Percentiles rank a stretch among this genome's conserved stretches.
Evolutionary conservation across 2,888 invertebrate species (phyloP).

Genomic region (Trachelus troglodyta): DNA sequence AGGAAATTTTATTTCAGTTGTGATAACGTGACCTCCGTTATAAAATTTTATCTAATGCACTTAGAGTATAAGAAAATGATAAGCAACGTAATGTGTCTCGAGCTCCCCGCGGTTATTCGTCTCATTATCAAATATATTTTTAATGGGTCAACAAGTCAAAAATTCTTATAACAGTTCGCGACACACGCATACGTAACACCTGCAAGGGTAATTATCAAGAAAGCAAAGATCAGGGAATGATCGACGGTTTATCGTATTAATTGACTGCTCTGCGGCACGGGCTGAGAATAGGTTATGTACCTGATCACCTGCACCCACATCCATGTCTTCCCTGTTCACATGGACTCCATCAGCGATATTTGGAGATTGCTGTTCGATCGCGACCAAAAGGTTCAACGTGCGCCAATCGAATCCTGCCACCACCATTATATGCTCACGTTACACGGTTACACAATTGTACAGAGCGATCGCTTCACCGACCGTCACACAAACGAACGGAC

Average conservation of each 20-base stretch:
- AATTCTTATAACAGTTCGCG: neutral
- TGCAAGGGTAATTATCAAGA: slow-evolving; percentile 6
- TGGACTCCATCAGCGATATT: slow-evolving; percentile 97
- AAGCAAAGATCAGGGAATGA: slow-evolving; percentile 18
- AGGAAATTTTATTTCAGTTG: neutral
- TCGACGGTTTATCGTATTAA: slow-evolving; percentile 21
- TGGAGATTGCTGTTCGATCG: slow-evolving; percentile 95
- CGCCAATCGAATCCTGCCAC: slow-evolving; percentile 97
- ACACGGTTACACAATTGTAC: slow-evolving; percentile 29
- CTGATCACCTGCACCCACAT: slow-evolving; percentile 98
- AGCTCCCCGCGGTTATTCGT: no score
- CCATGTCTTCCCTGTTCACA: slow-evolving; percentile 84
- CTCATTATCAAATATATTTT: neutral
- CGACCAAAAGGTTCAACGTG: slow-evolving; percentile 98
- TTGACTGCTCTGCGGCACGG: slow-evolving; percentile 63
- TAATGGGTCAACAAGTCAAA: neutral
- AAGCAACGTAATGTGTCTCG: neutral
- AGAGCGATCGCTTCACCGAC: neutral
- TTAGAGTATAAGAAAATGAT: neutral
- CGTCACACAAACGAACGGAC: neutral
- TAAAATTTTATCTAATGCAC: neutral
- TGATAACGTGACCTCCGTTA: no score
- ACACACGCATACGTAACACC: neutral
- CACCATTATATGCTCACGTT: slow-evolving; percentile 61
- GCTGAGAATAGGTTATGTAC: slow-evolving; percentile 71